Percentiles rank a stretch among this genome's conserved stretches.
Evolutionary conservation across 1,140 invertebrate genomes (phyloP).

Genomic region (Papilio machaon): DNA sequence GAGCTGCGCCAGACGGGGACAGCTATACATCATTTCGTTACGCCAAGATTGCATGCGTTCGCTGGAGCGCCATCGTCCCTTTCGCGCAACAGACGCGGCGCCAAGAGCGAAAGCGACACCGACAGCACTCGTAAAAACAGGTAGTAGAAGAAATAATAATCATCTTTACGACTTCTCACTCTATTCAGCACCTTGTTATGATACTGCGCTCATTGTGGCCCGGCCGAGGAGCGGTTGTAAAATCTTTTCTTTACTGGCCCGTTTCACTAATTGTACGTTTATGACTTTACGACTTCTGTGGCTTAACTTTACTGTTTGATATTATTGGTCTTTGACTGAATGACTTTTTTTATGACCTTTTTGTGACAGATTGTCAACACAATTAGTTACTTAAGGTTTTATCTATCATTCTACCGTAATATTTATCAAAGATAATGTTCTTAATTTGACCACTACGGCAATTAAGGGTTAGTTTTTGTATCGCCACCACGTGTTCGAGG

Average conservation of each 20-base stretch:
- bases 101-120: slow-evolving; percentile 58
- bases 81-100: slow-evolving; percentile 47
- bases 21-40: slow-evolving; percentile 56
- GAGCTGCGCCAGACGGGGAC: slow-evolving; percentile 71
- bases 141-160: slow-evolving; percentile 84
- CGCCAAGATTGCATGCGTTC: slow-evolving; percentile 58
- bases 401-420: slow-evolving; percentile 7
- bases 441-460: neutral
- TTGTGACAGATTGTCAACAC: neutral
- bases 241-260: slow-evolving; percentile 81
- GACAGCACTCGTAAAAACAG: slow-evolving; percentile 77
- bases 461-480: slow-evolving; percentile 23
- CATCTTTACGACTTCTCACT: slow-evolving; percentile 83
- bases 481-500: slow-evolving; percentile 64
- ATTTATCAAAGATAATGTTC: neutral
- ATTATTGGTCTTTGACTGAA: slow-evolving; percentile 68
- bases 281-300: slow-evolving; percentile 80
- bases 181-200: slow-evolving; percentile 83
- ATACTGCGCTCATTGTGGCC: slow-evolving; percentile 81
- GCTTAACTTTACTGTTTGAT: slow-evolving; percentile 74
- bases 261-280: slow-evolving; percentile 82
- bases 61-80: slow-evolving; percentile 58
- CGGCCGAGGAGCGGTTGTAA: slow-evolving; percentile 79
- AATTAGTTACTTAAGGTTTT: slow-evolving; percentile 24
- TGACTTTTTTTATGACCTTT: slow-evolving; percentile 16